Evolutionary conservation across 2,888 invertebrate species (phyloP).

Genomic region (Trichacis sp.): DNA sequence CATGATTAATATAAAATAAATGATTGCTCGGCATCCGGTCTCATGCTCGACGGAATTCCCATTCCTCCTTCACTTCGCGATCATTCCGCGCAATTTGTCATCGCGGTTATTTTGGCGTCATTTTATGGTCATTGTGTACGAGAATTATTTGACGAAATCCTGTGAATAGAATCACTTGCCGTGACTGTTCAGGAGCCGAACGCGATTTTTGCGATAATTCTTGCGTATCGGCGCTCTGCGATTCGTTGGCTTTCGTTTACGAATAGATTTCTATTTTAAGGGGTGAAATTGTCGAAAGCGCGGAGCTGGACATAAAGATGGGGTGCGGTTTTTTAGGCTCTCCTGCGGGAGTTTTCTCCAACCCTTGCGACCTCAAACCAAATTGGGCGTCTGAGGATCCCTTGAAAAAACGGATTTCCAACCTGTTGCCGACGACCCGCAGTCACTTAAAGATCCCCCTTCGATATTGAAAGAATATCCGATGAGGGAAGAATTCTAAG

Average conservation of each 20-base stretch:
- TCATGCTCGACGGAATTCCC: constrained; percentile 51
- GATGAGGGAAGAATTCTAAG: constrained; percentile 56
- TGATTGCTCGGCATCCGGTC: constrained; percentile 67
- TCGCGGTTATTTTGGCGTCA: constrained; percentile 66
- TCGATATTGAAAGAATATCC: constrained; percentile 70
- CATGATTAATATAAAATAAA: constrained; percentile 68
- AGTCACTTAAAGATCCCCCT: constrained; percentile 69
- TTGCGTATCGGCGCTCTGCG: constrained; percentile 32
- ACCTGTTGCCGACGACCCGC: constrained; percentile 64
- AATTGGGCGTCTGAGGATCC: constrained; percentile 56
- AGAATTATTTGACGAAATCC: constrained; percentile 55
- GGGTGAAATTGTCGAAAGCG: constrained; percentile 49
- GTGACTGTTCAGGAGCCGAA: constrained; percentile 36
- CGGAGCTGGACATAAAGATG: constrained; percentile 42
- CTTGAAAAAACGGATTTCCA: constrained; percentile 68
- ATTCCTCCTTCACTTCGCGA: constrained; percentile 53
- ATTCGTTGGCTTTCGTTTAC: constrained; percentile 5
- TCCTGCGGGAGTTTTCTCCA: constrained; percentile 64
- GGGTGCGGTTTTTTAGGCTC: constrained; percentile 42
- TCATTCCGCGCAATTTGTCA: constrained; percentile 67
- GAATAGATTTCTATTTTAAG: constrained; percentile 4
- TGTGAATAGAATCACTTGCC: constrained; percentile 35
- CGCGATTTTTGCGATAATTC: constrained; percentile 27
- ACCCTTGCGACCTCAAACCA: constrained; percentile 64
- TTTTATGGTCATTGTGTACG: constrained; percentile 67